phyloP scores from a whole-genome alignment of 2,888 invertebrate species.

The Xanthia icteritia region DNA sequence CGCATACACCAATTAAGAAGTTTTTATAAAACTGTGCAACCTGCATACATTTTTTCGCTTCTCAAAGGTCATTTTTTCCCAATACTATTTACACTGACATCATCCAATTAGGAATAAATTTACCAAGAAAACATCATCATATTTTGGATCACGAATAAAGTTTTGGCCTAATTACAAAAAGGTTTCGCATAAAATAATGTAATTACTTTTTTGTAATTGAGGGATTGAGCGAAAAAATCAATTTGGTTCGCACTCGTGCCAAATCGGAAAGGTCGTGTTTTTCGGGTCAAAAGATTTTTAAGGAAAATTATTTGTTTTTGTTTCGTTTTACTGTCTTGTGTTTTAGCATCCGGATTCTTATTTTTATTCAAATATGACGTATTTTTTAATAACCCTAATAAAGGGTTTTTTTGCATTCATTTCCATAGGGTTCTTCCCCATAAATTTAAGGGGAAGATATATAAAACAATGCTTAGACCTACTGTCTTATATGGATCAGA shows the following conservation, averaged over 20 bases:
- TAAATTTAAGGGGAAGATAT: not conserved
- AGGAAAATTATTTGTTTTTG: conserved; percentile 38
- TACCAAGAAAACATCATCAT: conserved; percentile 74
- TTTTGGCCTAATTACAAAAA: conserved; percentile 83
- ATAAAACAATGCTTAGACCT: not conserved
- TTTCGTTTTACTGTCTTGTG: conserved; percentile 10
- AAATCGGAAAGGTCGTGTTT: conserved; percentile 68
- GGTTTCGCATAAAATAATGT: conserved; percentile 74
- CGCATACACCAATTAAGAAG: conserved; percentile 55
- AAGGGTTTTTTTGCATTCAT: not conserved
- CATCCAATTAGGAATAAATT: conserved; percentile 80
- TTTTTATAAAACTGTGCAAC: conserved; percentile 64
- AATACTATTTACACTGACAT: conserved; percentile 77
- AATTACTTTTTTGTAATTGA: conserved; percentile 83
- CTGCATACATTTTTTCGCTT: conserved; percentile 56
- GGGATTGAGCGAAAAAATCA: conserved; percentile 81
- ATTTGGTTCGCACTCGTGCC: conserved; percentile 83
- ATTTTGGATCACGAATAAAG: conserved; percentile 73
- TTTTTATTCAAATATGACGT: not conserved
- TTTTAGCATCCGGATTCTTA: conserved; percentile 20
- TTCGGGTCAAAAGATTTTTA: conserved; percentile 57
- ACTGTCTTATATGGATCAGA: not conserved
- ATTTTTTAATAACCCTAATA: not conserved
- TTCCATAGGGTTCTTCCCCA: not conserved
- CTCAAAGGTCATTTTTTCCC: conserved; percentile 44